A percentile compares a stretch with the other conserved stretches of the same genome.
Conservation (phyloP, 2,113 vertebrate genomes). For the Myrmecophaga tridactyla region DNA sequence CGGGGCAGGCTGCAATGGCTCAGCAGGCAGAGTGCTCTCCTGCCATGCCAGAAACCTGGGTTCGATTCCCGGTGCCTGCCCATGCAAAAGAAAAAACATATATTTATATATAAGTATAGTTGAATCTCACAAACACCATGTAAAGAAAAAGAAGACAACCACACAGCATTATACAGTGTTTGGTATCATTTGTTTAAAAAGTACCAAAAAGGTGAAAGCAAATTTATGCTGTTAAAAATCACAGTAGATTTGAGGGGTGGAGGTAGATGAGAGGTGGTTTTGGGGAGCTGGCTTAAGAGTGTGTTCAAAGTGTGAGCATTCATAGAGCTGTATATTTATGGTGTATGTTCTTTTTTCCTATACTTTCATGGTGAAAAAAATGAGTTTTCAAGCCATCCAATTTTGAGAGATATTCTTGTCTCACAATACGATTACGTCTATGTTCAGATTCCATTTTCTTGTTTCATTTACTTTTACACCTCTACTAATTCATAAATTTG, state of each 20-base stretch:
- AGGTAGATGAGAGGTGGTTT: neutral
- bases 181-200: neutral
- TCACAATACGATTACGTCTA: neutral
- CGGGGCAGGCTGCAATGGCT: too few relatives aligned
- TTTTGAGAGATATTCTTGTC: neutral
- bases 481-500: neutral
- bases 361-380: neutral
- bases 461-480: neutral
- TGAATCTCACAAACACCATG: too few relatives aligned
- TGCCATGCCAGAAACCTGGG: too few relatives aligned
- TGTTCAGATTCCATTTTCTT: neutral
- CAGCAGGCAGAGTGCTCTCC: too few relatives aligned
- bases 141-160: neutral
- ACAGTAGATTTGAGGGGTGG: neutral
- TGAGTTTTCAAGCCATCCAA: neutral
- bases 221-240: neutral
- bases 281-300: neutral
- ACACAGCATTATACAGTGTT: neutral
- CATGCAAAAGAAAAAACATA: too few relatives aligned
- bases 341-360: neutral
- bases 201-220: neutral
- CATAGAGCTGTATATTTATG: neutral
- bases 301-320: neutral
- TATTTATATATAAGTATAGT: too few relatives aligned
- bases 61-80: too few relatives aligned